Evolutionary conservation across 1,140 invertebrate genomes (phyloP), one percentile per base, ranked within the genome.

Genomic region (Ceratina japonica): DNA sequence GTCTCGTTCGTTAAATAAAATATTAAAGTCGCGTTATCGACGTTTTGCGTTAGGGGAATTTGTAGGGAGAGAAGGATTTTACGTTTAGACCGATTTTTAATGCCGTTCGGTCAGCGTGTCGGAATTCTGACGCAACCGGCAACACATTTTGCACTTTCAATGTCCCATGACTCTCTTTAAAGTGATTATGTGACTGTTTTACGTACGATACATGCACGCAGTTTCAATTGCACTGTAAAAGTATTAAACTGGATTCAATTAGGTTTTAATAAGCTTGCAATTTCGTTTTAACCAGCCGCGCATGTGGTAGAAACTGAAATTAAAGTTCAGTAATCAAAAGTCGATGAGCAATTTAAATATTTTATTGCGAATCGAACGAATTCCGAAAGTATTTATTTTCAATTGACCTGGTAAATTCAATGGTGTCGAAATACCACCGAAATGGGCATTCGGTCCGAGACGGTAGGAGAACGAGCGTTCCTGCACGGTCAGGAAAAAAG

Each of bases 71-170:
- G 27, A 4, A 31, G 27, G 27, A 44, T 44, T 44, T 44, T 44
- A 44, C 37, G 10, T 44, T 31, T 31, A 31, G 27, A 31, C 27
- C 27, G 1, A 31, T 4, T 31, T 31, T 31, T 31, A 31, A 31
- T 31, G 27, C 27, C 27, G 27, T 31, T 31, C 27, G 49, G 10
- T n/a, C 37, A 52, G 27, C n/a, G 27, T 51, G 72, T 18, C 59
- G 10, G 54, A 51, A 44, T 44, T 66, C 61, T 68, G 73, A 75
- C 24, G 73, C 73, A 75, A 75, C 12, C 49, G 7, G 4, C n/a
- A 0, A 18, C 0, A 31, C n/a, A 37, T 56, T 65, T 65, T 75
- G 16, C 62, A 56, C 20, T 74, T 64, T 24, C 20, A 58, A 56
- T 54, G 3, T n/a, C 16, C 0, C 12, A 16, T 15, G 13, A 16